phyloP scores from a whole-genome alignment of 1,140 invertebrate genomes.

The Oryctes rhinoceros region DNA sequence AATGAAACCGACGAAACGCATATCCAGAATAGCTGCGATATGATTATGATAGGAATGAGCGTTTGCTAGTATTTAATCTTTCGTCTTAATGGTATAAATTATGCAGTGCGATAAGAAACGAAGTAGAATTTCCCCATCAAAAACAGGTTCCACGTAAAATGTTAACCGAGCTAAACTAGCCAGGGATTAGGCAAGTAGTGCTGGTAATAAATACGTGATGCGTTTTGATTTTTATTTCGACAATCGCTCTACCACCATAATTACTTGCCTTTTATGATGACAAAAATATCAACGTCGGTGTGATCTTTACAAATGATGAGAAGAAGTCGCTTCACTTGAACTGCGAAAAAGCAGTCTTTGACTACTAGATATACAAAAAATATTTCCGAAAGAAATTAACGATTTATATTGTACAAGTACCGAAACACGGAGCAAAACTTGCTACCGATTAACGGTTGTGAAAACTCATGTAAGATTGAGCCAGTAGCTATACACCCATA shows the following conservation, averaged over 20 bases:
- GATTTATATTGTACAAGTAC: no score
- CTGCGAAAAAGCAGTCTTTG: no score
- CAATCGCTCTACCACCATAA: background rate
- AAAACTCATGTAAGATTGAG: no score
- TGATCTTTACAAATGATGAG: no score
- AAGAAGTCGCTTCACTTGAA: no score
- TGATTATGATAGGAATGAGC: conserved; percentile 19
- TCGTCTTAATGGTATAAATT: conserved; percentile 39
- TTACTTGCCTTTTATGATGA: conserved; percentile 12
- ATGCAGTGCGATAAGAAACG: conserved; percentile 20
- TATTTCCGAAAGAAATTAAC: no score
- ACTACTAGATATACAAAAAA: no score
- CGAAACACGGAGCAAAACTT: no score
- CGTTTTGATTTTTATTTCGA: conserved; percentile 12
- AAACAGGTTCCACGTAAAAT: conserved; percentile 25
- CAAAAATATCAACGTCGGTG: conserved; percentile 34
- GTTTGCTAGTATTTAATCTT: conserved; percentile 23
- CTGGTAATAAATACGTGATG: conserved; percentile 16
- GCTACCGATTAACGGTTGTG: no score
- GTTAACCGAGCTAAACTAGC: conserved; percentile 16
- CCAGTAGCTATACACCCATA: no score
- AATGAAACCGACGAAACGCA: conserved; percentile 24
- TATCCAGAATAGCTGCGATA: conserved; percentile 28
- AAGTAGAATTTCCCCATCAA: conserved; percentile 28
- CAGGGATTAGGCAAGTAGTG: conserved; percentile 20